phyloP scores from a whole-genome alignment of 2,113 vertebrate species.

The Hystrix brachyura region DNA sequence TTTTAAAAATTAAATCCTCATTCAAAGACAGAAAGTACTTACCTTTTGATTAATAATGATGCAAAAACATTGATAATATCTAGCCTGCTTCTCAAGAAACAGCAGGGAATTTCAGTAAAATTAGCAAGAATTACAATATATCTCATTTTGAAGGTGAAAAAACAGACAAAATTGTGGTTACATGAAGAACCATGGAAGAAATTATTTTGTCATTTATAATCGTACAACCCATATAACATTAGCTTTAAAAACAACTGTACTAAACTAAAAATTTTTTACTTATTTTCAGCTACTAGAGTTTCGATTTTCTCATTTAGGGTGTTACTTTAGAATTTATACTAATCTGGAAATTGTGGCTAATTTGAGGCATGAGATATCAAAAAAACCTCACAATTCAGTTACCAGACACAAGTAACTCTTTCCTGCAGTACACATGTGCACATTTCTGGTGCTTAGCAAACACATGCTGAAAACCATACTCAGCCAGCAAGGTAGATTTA shows the following conservation, averaged over 20 bases:
- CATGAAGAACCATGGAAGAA: not conserved
- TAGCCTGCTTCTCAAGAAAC: constrained; percentile 11
- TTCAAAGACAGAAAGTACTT: not conserved
- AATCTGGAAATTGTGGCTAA: not conserved
- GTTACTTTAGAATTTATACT: constrained; percentile 15
- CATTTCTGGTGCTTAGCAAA: constrained; percentile 45
- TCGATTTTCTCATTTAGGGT: not conserved
- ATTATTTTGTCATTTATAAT: not conserved
- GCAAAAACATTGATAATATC: not conserved
- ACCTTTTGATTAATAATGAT: constrained; percentile 30
- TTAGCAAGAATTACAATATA: constrained; percentile 42
- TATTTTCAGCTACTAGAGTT: not conserved
- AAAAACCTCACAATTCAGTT: constrained; percentile 38
- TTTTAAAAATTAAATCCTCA: constrained; percentile 41
- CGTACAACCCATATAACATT: not conserved
- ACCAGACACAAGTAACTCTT: not conserved
- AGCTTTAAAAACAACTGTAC: not conserved
- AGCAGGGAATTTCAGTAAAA: constrained; percentile 22
- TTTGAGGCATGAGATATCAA: not conserved
- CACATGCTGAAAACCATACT: not conserved
- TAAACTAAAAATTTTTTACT: not conserved
- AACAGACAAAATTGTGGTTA: not conserved
- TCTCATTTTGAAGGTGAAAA: not conserved
- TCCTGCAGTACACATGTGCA: not conserved
- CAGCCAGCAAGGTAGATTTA: constrained; percentile 64